Evolutionary conservation across 2,888 invertebrate species (phyloP).

Genomic region (Elmis aenea): DNA sequence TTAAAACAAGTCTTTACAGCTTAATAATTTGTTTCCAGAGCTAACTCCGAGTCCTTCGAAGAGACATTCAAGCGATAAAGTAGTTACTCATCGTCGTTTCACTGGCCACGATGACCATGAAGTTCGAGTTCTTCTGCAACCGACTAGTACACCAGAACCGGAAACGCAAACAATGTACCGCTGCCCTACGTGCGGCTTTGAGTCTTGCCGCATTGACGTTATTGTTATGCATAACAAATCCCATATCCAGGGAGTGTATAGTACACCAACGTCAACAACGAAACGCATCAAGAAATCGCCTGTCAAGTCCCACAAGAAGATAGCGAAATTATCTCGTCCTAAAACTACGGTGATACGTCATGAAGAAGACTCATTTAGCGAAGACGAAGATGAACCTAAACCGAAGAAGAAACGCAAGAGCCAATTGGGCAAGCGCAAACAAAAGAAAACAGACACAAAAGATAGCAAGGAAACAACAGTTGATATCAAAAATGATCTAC

Average conservation of each 20-base stretch:
- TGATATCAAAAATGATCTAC: conserved; percentile 62
- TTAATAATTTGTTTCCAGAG: too few relatives aligned
- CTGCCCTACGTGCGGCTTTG: conserved; percentile 46
- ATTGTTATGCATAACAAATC: conserved; percentile 68
- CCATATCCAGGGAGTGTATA: conserved; percentile 52
- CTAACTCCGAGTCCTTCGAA: too few relatives aligned
- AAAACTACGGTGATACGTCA: conserved; percentile 19
- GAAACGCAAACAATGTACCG: conserved; percentile 21
- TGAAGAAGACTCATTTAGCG: conserved; percentile 19
- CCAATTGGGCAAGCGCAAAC: conserved; percentile 1
- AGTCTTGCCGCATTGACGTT: conserved; percentile 65
- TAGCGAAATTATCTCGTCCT: conserved; percentile 21
- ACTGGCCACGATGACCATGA: conserved; percentile 51
- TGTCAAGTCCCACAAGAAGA: conserved; percentile 22
- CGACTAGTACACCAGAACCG: conserved; percentile 41
- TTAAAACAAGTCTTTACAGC: too few relatives aligned
- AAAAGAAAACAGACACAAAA: conserved; percentile 34
- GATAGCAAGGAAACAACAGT: too few relatives aligned
- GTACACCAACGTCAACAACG: conserved; percentile 28
- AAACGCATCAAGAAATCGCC: conserved; percentile 29
- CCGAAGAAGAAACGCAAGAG: conserved; percentile 12
- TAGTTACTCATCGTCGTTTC: conserved; percentile 51
- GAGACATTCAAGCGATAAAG: too few relatives aligned
- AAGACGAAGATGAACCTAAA: conserved; percentile 19
- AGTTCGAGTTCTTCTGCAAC: conserved; percentile 60